Evolutionary conservation across 1,140 invertebrate species (phyloP).

Genomic region (Achatina immaculata): DNA sequence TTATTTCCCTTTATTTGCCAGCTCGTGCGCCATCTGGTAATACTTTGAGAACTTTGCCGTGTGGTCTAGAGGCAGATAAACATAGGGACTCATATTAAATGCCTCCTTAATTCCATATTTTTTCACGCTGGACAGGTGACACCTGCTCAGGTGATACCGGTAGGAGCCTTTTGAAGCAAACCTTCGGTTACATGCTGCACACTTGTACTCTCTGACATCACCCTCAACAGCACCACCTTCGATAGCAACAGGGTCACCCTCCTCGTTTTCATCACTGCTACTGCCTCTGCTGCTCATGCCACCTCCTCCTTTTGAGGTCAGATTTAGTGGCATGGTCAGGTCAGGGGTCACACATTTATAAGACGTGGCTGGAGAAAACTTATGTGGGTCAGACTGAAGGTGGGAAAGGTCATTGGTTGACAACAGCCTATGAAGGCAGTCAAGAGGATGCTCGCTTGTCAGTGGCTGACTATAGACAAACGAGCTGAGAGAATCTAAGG

Average conservation of each 20-base stretch:
- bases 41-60: conserved; percentile 68
- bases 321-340: conserved; percentile 52
- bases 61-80: conserved; percentile 67
- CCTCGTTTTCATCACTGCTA: conserved; percentile 42
- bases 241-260: conserved; percentile 34
- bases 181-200: conserved; percentile 95
- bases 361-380: not conserved
- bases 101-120: conserved; percentile 84
- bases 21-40: conserved; percentile 67
- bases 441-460: conserved; percentile 78
- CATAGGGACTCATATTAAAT: conserved; percentile 74
- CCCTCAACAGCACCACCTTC: conserved; percentile 51
- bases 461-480: conserved; percentile 67
- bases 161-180: conserved; percentile 97
- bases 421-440: conserved; percentile 92
- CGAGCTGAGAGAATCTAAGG: conserved; percentile 64
- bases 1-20: conserved; percentile 61
- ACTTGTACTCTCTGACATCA: conserved; percentile 76
- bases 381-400: conserved; percentile 31
- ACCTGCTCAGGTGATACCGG: conserved; percentile 94
- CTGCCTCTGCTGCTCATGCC: not conserved
- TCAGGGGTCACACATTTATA: conserved; percentile 5
- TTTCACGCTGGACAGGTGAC: conserved; percentile 81
- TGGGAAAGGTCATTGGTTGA: conserved; percentile 75
- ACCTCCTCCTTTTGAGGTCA: conserved; percentile 38